Evolutionary conservation across 1,140 invertebrate species (phyloP).

Genomic region (Mycetomoellerius zeteki): DNA sequence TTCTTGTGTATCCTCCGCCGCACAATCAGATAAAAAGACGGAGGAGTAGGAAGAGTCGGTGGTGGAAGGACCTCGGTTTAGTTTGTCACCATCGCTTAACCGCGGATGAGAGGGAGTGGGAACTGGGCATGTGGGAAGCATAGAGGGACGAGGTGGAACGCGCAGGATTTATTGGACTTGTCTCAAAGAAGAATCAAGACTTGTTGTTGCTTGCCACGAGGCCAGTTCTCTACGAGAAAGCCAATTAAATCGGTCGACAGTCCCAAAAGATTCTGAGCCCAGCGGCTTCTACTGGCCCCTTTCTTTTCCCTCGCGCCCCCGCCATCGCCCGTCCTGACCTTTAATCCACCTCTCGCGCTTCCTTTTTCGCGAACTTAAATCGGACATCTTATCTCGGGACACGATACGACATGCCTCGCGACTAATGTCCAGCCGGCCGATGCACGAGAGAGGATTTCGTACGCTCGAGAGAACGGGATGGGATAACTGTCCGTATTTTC

Average conservation of each 20-base stretch:
- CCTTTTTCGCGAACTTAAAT: constrained; percentile 75
- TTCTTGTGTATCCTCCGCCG: constrained; percentile 75
- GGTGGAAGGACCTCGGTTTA: constrained; percentile 69
- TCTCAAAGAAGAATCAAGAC: constrained; percentile 76
- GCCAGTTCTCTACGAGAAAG: constrained; percentile 71
- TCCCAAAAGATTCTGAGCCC: constrained; percentile 74
- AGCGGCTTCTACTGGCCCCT: constrained; percentile 43
- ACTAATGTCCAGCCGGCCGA: constrained; percentile 72
- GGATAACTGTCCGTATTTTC: constrained; percentile 74
- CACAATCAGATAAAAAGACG: constrained; percentile 75
- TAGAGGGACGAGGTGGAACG: constrained; percentile 20
- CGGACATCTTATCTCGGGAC: constrained; percentile 73
- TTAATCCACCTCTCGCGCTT: constrained; percentile 70
- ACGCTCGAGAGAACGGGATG: constrained; percentile 25
- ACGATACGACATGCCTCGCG: constrained; percentile 76
- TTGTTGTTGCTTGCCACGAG: constrained; percentile 75
- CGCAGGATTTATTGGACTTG: constrained; percentile 77
- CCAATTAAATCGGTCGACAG: constrained; percentile 79
- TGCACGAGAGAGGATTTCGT: constrained; percentile 66
- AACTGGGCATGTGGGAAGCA: not conserved
- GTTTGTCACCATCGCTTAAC: constrained; percentile 77
- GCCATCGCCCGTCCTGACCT: constrained; percentile 59
- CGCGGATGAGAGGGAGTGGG: constrained; percentile 32
- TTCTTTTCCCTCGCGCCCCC: not conserved
- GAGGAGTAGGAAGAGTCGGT: constrained; percentile 53